Evolutionary conservation across 2,113 vertebrate genomes (phyloP), one percentile per base, ranked within the genome.

Genomic region (Anhinga anhinga): DNA sequence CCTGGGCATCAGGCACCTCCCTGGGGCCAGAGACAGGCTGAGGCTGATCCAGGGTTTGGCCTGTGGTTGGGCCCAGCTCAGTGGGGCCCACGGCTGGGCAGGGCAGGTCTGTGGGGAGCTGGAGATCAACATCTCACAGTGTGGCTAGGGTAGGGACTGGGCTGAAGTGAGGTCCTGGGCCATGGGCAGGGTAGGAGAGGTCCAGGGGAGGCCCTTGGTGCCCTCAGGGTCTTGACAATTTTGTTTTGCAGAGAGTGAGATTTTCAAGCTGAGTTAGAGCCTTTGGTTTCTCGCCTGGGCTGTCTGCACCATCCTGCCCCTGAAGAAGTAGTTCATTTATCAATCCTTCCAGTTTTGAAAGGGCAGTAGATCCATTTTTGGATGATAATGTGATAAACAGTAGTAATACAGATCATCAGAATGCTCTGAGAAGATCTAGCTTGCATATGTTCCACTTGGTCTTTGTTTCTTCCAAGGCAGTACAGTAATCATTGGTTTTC

Each of bases 1-100:
- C 27, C 21, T 20, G 9, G 13, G 22, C 15, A 50, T 22, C 0
- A 0, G 7, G 2, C 15, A 21, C 12, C 17, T 45, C 23, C 12
- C 17, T 38, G 20, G 25, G 7, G 3, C 9, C 10, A 11, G 10
- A 8, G 38, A 15, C 27, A n/a, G 13, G 11, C 19, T 76, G 2
- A 5, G 26, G 7, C 52, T 53, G 21, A 30, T 40, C 38, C 38
- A 10, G 38, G 38, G 38, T 40, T 7, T 44, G 47, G 18, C 8
- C 26, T 21, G 1, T 16, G 44, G 13, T 25, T 36, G 27, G 4
- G 7, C 9, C 15, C n/a, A 36, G 2, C 19, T 27, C 5, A 2
- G 50, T 21, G 26, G 7, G 21, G 5, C 13, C 14, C 4, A 3
- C 25, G 13, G 7, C 20, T 3, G 2, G 29, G 22, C 23, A 79